These are phyloP conservation scores for Nyctibius grandis DNA, from an alignment of 2,797 vertebrate genomes.

Conservation along the genomic window DNA sequence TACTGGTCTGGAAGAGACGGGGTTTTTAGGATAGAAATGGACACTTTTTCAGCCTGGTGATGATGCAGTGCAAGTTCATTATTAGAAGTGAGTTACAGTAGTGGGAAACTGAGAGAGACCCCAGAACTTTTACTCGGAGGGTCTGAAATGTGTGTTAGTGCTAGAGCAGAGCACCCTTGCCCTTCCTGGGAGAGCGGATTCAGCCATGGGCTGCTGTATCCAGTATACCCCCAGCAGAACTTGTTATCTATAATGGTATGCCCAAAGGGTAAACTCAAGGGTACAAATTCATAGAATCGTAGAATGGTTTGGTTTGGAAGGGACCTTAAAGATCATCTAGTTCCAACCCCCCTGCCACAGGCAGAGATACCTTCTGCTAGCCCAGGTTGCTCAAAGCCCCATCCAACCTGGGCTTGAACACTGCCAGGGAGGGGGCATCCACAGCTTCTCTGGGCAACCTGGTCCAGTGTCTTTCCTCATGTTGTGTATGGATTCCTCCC, in stretches of 20 bases:
- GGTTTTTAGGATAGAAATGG: neutral
- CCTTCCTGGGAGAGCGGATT: neutral
- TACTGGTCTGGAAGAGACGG: neutral
- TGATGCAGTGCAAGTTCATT: neutral
- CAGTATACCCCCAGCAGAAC: neutral
- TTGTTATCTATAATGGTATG: neutral
- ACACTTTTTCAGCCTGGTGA: neutral
- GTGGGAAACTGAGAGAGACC: neutral
- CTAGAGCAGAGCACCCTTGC: neutral
- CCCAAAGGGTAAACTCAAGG: neutral
- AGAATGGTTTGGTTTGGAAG: too few relatives aligned
- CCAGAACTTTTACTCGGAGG: neutral
- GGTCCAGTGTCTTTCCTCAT: too few relatives aligned
- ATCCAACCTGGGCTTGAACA: too few relatives aligned
- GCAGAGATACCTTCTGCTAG: too few relatives aligned
- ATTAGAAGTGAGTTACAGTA: neutral
- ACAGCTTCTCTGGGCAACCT: too few relatives aligned
- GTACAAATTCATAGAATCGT: too few relatives aligned
- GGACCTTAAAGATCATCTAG: too few relatives aligned
- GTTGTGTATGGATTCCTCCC: too few relatives aligned
- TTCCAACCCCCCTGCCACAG: too few relatives aligned
- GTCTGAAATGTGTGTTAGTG: neutral
- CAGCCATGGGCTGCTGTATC: neutral
- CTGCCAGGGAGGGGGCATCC: too few relatives aligned
- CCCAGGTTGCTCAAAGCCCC: too few relatives aligned